phyloP scores from a whole-genome alignment of 2,888 invertebrate species.

The Halocaridina rubra region DNA sequence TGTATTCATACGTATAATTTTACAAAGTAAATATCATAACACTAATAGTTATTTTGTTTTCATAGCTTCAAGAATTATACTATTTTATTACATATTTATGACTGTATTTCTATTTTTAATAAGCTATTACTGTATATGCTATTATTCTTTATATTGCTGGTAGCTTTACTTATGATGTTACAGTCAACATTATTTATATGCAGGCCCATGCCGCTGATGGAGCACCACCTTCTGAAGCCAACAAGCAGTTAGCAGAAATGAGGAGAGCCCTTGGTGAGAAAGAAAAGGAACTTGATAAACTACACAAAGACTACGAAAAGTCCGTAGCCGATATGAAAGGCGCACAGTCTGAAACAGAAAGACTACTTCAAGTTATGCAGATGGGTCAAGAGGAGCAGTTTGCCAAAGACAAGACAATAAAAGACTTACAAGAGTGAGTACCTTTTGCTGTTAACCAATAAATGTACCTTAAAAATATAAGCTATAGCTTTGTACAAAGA shows the following conservation, averaged over 20 bases:
- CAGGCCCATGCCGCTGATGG: conserved; percentile 54
- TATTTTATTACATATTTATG: no score
- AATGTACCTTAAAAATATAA: no score
- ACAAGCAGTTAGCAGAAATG: conserved; percentile 56
- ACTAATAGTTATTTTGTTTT: no score
- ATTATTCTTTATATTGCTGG: no score
- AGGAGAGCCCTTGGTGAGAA: conserved; percentile 54
- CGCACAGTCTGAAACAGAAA: conserved; percentile 66
- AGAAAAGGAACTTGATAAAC: conserved; percentile 77
- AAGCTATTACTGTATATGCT: no score
- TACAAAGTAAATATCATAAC: no score
- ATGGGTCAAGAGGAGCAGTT: conserved; percentile 67
- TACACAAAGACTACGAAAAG: conserved; percentile 94
- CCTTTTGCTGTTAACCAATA: background rate
- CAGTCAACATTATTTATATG: no score
- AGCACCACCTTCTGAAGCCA: conserved; percentile 53
- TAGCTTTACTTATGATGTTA: no score
- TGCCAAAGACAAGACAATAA: conserved; percentile 66
- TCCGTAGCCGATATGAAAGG: conserved; percentile 30
- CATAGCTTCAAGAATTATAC: no score
- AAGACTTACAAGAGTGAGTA: conserved; percentile 66
- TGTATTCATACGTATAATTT: no score
- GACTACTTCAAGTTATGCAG: conserved; percentile 67
- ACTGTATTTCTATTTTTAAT: no score
- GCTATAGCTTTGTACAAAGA: no score